phyloP scores from a whole-genome alignment of 1,140 invertebrate genomes.

The Meloidogyne hapla region DNA sequence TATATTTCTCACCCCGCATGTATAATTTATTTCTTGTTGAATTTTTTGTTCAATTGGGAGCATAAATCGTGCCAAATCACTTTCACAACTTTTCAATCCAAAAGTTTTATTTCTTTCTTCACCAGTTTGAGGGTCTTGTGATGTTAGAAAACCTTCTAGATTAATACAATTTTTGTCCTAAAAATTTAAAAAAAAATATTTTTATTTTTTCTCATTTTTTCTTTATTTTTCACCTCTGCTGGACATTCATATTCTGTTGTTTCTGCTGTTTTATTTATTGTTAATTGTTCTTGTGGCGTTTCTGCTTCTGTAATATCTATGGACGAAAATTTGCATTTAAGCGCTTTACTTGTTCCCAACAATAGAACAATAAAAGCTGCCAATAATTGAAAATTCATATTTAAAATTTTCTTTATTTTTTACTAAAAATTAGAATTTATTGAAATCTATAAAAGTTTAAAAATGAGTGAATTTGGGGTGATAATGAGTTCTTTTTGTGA shows the following conservation, averaged over 20 bases:
- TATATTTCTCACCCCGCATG: conserved; percentile 13
- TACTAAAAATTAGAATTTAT: no score
- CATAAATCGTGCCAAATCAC: conserved; percentile 18
- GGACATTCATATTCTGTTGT: background rate
- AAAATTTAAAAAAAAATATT: no score
- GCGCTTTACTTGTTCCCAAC: background rate
- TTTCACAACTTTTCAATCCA: conserved; percentile 22
- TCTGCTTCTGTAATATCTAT: background rate
- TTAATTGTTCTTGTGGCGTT: background rate
- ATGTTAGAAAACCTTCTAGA: background rate
- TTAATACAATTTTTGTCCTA: conserved; percentile 5
- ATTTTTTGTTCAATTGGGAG: conserved; percentile 19
- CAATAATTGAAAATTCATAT: background rate
- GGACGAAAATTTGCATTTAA: background rate
- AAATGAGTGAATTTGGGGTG: background rate
- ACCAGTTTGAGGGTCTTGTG: background rate
- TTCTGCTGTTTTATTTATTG: conserved; percentile 4
- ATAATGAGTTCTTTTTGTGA: no score
- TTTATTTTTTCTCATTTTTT: background rate
- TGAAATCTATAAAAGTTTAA: no score
- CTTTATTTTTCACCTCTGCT: background rate
- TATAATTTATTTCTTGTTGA: conserved; percentile 13
- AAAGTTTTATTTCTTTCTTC: conserved; percentile 25
- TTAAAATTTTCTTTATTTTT: background rate
- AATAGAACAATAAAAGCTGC: background rate